Conservation (phyloP, 2,113 vertebrate species). For the Dolichotis patagonum region DNA sequence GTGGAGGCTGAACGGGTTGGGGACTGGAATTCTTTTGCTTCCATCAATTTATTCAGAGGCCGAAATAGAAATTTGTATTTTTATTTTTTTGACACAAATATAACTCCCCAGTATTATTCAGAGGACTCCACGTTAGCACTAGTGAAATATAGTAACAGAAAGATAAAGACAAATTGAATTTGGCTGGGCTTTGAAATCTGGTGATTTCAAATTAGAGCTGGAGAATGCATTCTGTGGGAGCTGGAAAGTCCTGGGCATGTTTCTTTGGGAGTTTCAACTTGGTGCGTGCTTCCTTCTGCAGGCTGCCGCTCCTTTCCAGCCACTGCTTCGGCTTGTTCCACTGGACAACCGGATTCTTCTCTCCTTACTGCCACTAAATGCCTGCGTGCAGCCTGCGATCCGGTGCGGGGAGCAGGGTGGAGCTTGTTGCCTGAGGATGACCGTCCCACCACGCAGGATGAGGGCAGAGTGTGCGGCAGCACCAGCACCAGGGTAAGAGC, state of each 20-base stretch:
- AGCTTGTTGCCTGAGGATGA: slow-evolving; percentile 69
- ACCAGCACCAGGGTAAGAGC: slow-evolving; percentile 67
- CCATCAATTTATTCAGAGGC: slow-evolving; percentile 29
- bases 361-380: slow-evolving; percentile 3
- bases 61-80: neutral
- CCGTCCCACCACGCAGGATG: slow-evolving; percentile 68
- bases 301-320: slow-evolving; percentile 18
- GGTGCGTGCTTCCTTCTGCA: slow-evolving; percentile 26
- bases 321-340: neutral
- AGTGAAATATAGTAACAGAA: neutral
- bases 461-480: slow-evolving; percentile 57
- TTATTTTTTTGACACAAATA: slow-evolving; percentile 9
- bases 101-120: neutral
- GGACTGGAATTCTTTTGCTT: neutral
- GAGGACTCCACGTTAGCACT: neutral
- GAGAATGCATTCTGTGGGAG: slow-evolving; percentile 15
- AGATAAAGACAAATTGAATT: neutral
- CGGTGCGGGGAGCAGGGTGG: neutral
- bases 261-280: slow-evolving; percentile 32
- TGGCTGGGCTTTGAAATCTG: slow-evolving; percentile 1
- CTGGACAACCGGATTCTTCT: neutral
- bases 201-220: slow-evolving; percentile 57
- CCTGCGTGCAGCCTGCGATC: neutral
- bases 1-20: neutral
- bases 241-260: neutral